Base-by-base conservation (phyloP, 2,888 invertebrate species). In the Saturnia japonica region DNA sequence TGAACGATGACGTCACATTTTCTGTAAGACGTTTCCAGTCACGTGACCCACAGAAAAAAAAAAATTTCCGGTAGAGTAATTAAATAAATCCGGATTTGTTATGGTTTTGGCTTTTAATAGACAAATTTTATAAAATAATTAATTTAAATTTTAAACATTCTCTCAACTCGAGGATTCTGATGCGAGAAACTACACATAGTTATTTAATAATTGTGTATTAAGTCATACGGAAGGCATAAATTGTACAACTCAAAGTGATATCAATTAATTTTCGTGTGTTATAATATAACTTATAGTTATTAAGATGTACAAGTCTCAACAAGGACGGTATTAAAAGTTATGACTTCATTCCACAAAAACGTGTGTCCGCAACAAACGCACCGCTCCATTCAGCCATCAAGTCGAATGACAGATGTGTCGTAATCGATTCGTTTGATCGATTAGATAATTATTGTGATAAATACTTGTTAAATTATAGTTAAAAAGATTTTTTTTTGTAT, bases 391-490 rank as follows among this genome's bases (percentile, higher is more conserved):
- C 57, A 57, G 25, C 57, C 6, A 25, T 57, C 57, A 57, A 57
- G 14, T 12, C 57, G 57, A 57, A 14, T 57, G 57, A 57, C 57
- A 57, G 57, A 57, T 57, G 57, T 57, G 57, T 11, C 57, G 25
- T 57, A 57, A 57, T 57, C 57, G 57, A 57, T 57, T 54, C 57
- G 25, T 25, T 57, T 57, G 57, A 57, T 57, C 14, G 57, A 57
- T 57, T 57, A 25, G 1, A 25, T 57, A 57, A 57, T 57, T 57
- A 57, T 25, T 57, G 25, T 25, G 12, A 14, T 54, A 54, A 54
- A 54, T 57, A 57, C 57, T 57, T 57, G 12, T 57, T 57, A 57
- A 57, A 25, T 25, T 57, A 7, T 57, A 57, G 25, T 25, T 22
- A 22, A 22, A 57, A 25, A 57, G 9, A 25, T 1, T 54, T 9